Percentiles rank a stretch among this genome's conserved stretches.
Conservation (phyloP, 2,888 invertebrate genomes). For the Ctenicera cuprea region DNA sequence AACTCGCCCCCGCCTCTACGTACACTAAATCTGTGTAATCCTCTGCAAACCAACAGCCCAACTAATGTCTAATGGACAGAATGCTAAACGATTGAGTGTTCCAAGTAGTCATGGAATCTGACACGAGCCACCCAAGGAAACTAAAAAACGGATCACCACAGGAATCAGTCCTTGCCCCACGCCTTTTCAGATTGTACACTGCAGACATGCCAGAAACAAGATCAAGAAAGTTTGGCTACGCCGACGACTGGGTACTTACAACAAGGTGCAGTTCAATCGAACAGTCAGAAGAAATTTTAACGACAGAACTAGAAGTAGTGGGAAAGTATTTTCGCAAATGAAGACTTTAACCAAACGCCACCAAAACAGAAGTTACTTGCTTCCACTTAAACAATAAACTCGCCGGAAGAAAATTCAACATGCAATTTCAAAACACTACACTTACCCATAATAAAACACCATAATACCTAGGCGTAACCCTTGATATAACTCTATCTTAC, state of each 20-base stretch:
- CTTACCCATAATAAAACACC: constrained; percentile 26
- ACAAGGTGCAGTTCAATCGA: constrained; percentile 29
- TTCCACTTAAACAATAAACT: constrained; percentile 8
- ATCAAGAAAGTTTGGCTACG: constrained; percentile 42
- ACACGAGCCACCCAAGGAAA: constrained; percentile 4
- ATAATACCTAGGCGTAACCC: constrained; percentile 42
- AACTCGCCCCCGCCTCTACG: too few relatives aligned
- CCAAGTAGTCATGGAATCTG: constrained; percentile 17
- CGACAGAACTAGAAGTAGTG: constrained; percentile 13
- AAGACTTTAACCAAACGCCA: constrained; percentile 40
- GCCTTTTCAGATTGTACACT: constrained; percentile 3
- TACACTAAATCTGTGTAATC: too few relatives aligned
- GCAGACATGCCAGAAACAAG: constrained; percentile 12
- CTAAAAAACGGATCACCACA: constrained; percentile 14
- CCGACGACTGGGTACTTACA: constrained; percentile 45
- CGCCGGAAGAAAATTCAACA: constrained; percentile 29
- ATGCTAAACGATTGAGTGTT: constrained; percentile 23
- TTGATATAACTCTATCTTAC: constrained; percentile 34
- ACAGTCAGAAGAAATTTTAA: constrained; percentile 32
- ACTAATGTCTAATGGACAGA: too few relatives aligned
- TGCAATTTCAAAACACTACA: constrained; percentile 34
- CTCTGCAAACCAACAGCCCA: too few relatives aligned
- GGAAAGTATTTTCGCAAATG: constrained; percentile 38
- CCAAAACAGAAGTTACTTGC: constrained; percentile 26
- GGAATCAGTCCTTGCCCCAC: constrained; percentile 26